phyloP scores from a whole-genome alignment of 1,140 invertebrate species.

The Drosophila mayri region DNA sequence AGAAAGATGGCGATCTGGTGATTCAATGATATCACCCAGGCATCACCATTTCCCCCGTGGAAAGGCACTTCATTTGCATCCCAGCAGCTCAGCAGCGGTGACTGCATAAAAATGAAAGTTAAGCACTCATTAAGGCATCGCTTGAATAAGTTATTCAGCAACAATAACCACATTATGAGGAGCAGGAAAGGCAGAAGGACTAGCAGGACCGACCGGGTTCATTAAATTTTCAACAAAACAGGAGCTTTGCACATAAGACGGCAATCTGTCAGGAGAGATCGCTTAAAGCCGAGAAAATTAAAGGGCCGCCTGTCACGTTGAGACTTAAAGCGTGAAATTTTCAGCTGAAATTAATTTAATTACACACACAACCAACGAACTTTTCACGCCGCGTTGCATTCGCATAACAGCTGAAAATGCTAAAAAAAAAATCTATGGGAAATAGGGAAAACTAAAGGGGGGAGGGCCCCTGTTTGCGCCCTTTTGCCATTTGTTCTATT shows the following conservation, averaged over 20 bases:
- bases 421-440: constrained; percentile 1
- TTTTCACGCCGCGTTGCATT: constrained; percentile 25
- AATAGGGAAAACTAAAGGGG: background rate
- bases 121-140: constrained; percentile 76
- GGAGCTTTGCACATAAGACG: constrained; percentile 42
- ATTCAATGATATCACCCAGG: constrained; percentile 38
- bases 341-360: constrained; percentile 22
- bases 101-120: constrained; percentile 72
- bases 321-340: constrained; percentile 14
- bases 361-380: background rate
- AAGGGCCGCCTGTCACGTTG: constrained; percentile 22
- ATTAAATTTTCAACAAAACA: constrained; percentile 47
- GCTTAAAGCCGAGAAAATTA: background rate
- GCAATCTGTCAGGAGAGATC: constrained; percentile 27
- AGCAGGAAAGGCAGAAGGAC: background rate
- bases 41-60: background rate
- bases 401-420: constrained; percentile 11
- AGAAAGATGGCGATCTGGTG: constrained; percentile 17
- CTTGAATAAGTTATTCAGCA: constrained; percentile 70
- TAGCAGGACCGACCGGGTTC: constrained; percentile 3
- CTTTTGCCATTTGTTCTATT: constrained; percentile 21
- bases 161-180: background rate
- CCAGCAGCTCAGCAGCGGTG: background rate
- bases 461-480: background rate
- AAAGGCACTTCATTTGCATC: constrained; percentile 23